Base-by-base conservation (phyloP, 2,888 invertebrate species). In the Platypus cylindrus region DNA sequence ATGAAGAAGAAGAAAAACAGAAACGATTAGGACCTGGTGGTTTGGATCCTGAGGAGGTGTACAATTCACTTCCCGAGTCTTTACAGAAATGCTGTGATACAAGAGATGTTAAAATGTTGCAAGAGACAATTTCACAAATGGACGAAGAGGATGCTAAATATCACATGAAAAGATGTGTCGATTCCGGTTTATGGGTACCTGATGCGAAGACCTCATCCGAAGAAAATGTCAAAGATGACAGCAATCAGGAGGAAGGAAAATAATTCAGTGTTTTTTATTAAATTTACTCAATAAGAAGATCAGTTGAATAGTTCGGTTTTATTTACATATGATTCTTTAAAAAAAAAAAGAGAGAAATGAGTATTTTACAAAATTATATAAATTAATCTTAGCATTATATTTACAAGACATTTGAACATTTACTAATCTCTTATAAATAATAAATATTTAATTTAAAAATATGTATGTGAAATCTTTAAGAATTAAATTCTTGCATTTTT, bases 1-100 rank as follows among this genome's bases (percentile, higher is more conserved):
- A 77, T 14, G 83, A 84, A 52, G 83, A 91, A 60, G 86, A 90
- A 55, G 93, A 93, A 50, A 68, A 76, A 35, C 68, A 84, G 53
- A 80, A 80, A 32, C 70, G 94, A 18, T 65, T 94, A 8, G 95
- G 97, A 0, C 98, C 98, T 0, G 98, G 97, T n/a, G 97, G 97
- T 1, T 67, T 99, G 11, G 98, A 99, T 64, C 97, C 97, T 0
- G 74, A 86, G 3, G 97, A 99, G 66, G 97, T 99, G 0, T 89
- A 93, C 56, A 91, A 95, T 54, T 72, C 79, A 42, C 67, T 99
- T 37, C 98, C 98, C 40, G 78, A 84, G 63, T 71, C 74, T 49
- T 61, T 87, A 14, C 74, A 81, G 61, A 73, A 76, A 55, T 89
- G 87, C 55, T 86, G 86, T 49, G 83, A 85, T 54, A 63, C 73